Conservation (phyloP, 2,888 invertebrate genomes). For the Drosophila anomalata region DNA sequence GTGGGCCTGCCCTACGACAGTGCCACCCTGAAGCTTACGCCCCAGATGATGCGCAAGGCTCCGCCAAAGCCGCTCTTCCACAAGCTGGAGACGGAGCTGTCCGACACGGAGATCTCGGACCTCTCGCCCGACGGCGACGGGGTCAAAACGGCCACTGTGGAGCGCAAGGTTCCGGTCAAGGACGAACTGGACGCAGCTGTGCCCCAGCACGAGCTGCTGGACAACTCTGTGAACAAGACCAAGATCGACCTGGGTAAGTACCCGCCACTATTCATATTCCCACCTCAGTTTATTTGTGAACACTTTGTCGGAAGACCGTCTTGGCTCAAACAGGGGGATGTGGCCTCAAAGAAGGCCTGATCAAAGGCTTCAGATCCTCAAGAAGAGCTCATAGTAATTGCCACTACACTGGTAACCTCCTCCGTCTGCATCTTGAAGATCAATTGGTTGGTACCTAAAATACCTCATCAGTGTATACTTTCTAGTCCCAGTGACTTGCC, state of each 20-base stretch:
- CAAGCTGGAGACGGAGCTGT: constrained; percentile 90
- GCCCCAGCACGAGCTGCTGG: constrained; percentile 93
- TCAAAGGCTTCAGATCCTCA: too few species aligned
- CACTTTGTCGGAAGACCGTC: neutral
- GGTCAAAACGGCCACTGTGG: constrained; percentile 90
- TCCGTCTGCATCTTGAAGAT: too few species aligned
- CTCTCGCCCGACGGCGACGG: constrained; percentile 89
- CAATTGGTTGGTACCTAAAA: too few species aligned
- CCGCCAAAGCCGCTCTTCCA: constrained; percentile 89
- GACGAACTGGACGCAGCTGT: constrained; percentile 94
- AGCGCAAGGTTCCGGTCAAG: constrained; percentile 88
- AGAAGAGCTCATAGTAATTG: too few species aligned
- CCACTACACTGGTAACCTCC: too few species aligned
- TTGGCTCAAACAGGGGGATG: neutral
- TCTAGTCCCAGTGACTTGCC: too few species aligned
- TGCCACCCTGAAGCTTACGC: constrained; percentile 90
- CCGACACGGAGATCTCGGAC: constrained; percentile 94
- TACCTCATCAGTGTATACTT: too few species aligned
- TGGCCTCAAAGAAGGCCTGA: neutral
- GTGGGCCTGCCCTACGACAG: constrained; percentile 92
- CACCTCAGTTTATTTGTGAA: constrained; percentile 3
- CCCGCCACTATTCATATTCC: neutral
- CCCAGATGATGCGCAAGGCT: constrained; percentile 90
- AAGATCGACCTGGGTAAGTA: constrained; percentile 90
- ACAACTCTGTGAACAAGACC: constrained; percentile 92